Evolutionary conservation across 2,113 vertebrate genomes (phyloP).

Genomic region (Gadus macrocephalus): DNA sequence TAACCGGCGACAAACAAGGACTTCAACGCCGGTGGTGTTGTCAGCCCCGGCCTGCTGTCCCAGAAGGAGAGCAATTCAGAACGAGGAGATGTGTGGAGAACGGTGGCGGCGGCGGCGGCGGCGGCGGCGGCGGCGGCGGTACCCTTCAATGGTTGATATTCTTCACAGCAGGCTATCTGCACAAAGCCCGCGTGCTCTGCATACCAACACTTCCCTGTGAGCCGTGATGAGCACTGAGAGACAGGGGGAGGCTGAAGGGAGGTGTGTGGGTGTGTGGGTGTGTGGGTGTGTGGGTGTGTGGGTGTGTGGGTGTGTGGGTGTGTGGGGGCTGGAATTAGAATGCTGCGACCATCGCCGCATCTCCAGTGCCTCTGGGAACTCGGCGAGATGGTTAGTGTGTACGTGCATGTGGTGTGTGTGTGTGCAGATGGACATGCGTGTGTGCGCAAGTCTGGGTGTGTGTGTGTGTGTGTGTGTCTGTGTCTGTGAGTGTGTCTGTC

Average conservation of each 20-base stretch:
- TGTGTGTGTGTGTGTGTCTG: background rate
- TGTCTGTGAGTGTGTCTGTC: background rate
- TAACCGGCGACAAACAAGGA: too few species aligned
- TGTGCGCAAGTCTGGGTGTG: constrained; percentile 22
- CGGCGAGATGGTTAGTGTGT: background rate
- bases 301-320: background rate
- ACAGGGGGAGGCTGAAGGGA: background rate
- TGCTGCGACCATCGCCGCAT: constrained; percentile 13
- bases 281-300: background rate
- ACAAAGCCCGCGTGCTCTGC: background rate
- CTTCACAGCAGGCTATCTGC: background rate
- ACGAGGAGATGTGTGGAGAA: too few species aligned
- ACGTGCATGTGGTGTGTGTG: too few species aligned
- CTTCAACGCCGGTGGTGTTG: too few species aligned
- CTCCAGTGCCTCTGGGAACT: constrained; percentile 16
- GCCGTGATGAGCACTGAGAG: background rate
- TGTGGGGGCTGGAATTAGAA: constrained; percentile 6
- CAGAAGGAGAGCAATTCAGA: too few species aligned
- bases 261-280: background rate
- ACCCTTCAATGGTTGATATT: background rate
- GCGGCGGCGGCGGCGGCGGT: too few species aligned
- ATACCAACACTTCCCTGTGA: background rate
- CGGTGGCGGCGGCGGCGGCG: too few species aligned
- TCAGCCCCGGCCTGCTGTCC: too few species aligned
- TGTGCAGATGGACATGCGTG: constrained; percentile 5